phyloP scores from a whole-genome alignment of 2,797 vertebrate genomes.

The Ataeniobius toweri region DNA sequence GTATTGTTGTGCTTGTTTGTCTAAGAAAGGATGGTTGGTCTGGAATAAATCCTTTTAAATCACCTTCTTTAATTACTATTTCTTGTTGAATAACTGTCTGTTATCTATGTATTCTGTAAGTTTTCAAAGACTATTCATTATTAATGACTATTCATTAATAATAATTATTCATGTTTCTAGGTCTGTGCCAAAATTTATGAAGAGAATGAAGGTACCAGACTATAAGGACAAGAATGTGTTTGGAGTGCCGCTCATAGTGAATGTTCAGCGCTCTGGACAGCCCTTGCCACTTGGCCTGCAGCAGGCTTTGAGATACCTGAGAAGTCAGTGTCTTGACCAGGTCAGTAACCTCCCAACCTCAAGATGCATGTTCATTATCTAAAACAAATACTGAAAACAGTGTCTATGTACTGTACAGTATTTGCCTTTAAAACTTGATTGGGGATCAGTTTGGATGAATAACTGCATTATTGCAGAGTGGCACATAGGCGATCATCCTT shows the following conservation, averaged over 20 bases:
- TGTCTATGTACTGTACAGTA: neutral
- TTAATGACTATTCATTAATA: constrained; percentile 21
- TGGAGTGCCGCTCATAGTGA: constrained; percentile 94
- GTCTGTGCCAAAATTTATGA: constrained; percentile 99
- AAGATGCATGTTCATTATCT: constrained; percentile 13
- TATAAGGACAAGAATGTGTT: constrained; percentile 98
- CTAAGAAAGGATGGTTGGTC: neutral
- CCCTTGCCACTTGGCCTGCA: constrained; percentile 95
- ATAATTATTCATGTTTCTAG: constrained; percentile 70
- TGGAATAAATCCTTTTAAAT: neutral
- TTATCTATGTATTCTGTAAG: neutral
- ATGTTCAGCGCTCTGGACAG: constrained; percentile 94
- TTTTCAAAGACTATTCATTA: constrained; percentile 1
- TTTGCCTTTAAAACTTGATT: neutral
- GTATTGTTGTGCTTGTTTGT: neutral
- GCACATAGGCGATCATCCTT: neutral
- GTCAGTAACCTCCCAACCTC: constrained; percentile 67
- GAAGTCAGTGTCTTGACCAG: constrained; percentile 96
- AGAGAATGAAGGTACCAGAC: constrained; percentile 97
- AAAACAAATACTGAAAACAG: neutral
- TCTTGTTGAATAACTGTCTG: neutral
- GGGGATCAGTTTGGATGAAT: neutral
- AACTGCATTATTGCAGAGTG: neutral
- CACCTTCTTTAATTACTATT: constrained; percentile 1
- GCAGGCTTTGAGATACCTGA: constrained; percentile 91